A percentile compares a stretch with the other conserved stretches of the same genome.
phyloP scores from a whole-genome alignment of 1,140 invertebrate genomes.

The Atopsyche davidsoni region DNA sequence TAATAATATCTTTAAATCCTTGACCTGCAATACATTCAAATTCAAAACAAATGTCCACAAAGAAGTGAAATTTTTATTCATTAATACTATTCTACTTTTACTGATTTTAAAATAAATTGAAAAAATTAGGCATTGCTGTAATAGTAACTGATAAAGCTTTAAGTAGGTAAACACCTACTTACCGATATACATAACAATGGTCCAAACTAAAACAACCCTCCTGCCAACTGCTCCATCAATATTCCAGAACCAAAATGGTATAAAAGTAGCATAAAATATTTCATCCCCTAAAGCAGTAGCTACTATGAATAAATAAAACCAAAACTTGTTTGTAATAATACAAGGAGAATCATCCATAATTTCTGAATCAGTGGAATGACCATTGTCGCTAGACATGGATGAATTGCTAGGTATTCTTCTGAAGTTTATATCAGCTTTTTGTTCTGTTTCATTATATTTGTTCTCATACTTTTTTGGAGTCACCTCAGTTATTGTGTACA shows the following conservation, averaged over 20 bases:
- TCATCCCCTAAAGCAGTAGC: slow-evolving; percentile 83
- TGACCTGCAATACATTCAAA: slow-evolving; percentile 61
- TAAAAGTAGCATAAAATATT: slow-evolving; percentile 80
- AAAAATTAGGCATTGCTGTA: slow-evolving; percentile 40
- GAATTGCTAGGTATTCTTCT: too few species aligned
- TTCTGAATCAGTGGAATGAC: slow-evolving; percentile 32
- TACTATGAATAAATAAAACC: slow-evolving; percentile 81
- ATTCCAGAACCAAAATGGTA: slow-evolving; percentile 91
- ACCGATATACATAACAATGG: slow-evolving; percentile 80
- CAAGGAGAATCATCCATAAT: slow-evolving; percentile 35
- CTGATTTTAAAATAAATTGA: too few species aligned
- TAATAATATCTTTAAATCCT: slow-evolving; percentile 79
- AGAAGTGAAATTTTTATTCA: slow-evolving; percentile 13
- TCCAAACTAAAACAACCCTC: slow-evolving; percentile 77
- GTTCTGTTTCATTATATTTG: too few species aligned
- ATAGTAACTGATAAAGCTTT: slow-evolving; percentile 17
- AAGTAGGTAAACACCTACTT: slow-evolving; percentile 26
- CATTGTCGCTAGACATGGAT: slow-evolving; percentile 35
- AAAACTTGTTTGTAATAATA: slow-evolving; percentile 68
- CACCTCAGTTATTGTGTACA: slow-evolving; percentile 14
- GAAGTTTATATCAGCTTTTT: too few species aligned
- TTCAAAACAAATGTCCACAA: slow-evolving; percentile 7
- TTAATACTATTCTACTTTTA: too few species aligned
- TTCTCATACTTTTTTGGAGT: not conserved
- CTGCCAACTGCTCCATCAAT: slow-evolving; percentile 76